Conservation (phyloP, 2,888 invertebrate species). For the Criorhina ranunculi region DNA sequence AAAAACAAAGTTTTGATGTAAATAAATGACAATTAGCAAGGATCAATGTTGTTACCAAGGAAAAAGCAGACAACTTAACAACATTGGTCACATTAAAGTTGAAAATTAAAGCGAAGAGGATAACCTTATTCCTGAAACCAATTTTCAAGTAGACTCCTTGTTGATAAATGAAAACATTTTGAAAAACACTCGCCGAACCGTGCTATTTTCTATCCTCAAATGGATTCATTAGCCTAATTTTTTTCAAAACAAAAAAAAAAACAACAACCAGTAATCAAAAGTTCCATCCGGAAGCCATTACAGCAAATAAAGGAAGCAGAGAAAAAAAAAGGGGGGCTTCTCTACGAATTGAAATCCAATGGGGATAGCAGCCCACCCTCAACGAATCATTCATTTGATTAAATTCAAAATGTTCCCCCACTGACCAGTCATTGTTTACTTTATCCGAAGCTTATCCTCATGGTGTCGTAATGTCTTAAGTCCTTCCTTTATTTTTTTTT, state of each 20-base stretch:
- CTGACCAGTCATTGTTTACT: conserved; percentile 59
- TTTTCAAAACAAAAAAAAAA: conserved; percentile 10
- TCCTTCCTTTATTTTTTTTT: background rate
- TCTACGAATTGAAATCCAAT: conserved; percentile 14
- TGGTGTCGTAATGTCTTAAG: conserved; percentile 66
- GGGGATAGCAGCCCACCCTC: conserved; percentile 2
- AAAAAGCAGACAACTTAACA: too few relatives aligned
- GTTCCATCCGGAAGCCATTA: conserved; percentile 58
- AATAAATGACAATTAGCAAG: too few relatives aligned
- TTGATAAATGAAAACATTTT: too few relatives aligned
- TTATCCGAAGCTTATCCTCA: conserved; percentile 67
- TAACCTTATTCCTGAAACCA: too few relatives aligned
- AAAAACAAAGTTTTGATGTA: too few relatives aligned
- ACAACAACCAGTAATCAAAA: conserved; percentile 42
- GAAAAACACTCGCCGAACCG: background rate
- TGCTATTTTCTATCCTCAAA: background rate
- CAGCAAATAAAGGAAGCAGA: conserved; percentile 38
- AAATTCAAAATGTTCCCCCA: conserved; percentile 65
- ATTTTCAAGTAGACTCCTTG: too few relatives aligned
- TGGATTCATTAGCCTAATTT: conserved; percentile 32
- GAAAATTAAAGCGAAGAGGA: too few relatives aligned
- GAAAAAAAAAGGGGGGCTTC: conserved; percentile 5
- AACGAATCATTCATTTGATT: conserved; percentile 73
- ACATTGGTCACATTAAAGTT: too few relatives aligned
- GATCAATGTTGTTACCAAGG: too few relatives aligned